Evolutionary conservation across 2,113 vertebrate genomes (phyloP).

Genomic region (Patagioenas fasciata): DNA sequence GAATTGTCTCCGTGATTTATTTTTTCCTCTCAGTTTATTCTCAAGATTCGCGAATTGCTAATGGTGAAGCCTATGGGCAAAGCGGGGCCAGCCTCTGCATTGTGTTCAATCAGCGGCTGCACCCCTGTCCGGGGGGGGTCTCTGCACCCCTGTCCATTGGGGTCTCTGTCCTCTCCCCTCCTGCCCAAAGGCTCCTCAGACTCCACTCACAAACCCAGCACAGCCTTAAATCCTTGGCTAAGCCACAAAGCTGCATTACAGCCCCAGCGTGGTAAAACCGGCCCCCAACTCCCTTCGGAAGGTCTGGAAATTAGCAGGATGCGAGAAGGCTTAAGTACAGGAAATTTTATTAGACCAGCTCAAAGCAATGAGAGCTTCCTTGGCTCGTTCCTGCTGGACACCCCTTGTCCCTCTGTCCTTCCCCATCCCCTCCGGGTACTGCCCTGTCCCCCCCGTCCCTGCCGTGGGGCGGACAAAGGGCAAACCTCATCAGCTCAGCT

Average conservation of each 20-base stretch:
- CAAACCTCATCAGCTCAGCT: not conserved
- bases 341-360: not conserved
- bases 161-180: not conserved
- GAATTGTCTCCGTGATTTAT: not conserved
- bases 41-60: not conserved
- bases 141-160: no score
- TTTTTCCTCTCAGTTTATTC: not conserved
- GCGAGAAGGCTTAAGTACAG: not conserved
- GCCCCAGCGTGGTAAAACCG: rapidly evolving
- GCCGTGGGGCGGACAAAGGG: constrained; percentile 6
- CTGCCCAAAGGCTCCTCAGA: not conserved
- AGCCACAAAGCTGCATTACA: not conserved
- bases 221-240: not conserved
- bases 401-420: not conserved
- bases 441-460: not conserved
- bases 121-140: not conserved
- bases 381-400: not conserved
- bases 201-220: rapidly evolving
- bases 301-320: not conserved
- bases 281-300: not conserved
- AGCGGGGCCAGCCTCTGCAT: not conserved
- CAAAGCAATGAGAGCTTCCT: not conserved
- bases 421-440: rapidly evolving
- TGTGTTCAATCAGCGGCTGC: not conserved
- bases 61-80: not conserved